Evolutionary conservation across 1,140 invertebrate genomes (phyloP).

Genomic region (Teleogryllus occipitalis): DNA sequence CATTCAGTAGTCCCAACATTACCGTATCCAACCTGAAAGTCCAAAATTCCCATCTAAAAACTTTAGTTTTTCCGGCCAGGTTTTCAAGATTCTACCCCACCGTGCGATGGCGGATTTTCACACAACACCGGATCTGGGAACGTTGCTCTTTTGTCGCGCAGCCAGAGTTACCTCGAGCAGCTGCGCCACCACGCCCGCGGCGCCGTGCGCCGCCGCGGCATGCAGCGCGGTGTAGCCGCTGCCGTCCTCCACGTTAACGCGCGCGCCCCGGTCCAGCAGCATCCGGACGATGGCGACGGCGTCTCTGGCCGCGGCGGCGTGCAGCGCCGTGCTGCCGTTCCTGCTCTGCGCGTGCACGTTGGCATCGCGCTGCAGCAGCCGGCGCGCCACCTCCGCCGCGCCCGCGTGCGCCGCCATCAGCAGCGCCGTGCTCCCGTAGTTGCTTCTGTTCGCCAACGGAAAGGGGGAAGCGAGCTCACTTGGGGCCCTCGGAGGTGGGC

Average conservation of each 20-base stretch:
- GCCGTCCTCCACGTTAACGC: background rate
- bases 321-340: background rate
- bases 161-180: background rate
- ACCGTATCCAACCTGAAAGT: no score
- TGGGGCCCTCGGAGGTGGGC: no score
- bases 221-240: background rate
- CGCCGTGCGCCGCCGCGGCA: background rate
- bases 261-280: slow-evolving; percentile 7
- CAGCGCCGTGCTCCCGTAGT: no score
- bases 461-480: no score
- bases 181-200: background rate
- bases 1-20: no score
- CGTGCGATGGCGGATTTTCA: no score
- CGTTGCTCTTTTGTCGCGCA: no score
- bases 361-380: background rate
- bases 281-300: background rate
- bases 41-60: no score
- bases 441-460: no score
- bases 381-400: background rate
- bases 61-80: no score
- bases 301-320: background rate
- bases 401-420: background rate
- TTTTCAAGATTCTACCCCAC: no score
- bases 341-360: background rate
- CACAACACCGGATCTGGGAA: no score